Evolutionary conservation across 2,888 invertebrate genomes (phyloP), one percentile per base, ranked within the genome.

Genomic region (Entomobrya proxima): DNA sequence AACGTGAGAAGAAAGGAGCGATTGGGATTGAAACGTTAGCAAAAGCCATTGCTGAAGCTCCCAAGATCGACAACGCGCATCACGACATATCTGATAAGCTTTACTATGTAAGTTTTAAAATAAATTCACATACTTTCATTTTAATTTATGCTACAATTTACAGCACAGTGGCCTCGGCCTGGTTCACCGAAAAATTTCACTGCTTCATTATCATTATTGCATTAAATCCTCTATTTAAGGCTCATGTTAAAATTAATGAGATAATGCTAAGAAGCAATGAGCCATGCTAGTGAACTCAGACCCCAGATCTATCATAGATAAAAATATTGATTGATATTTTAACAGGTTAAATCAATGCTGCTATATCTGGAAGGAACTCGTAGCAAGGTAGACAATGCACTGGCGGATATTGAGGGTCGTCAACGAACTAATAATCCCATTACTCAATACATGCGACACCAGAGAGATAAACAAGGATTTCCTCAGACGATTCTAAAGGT

Each of bases 11-110:
- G 80, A 96, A 97, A 91, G 97, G 97, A 0, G 95, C 96, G 90
- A 96, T 96, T 91, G 98, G 98, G 0, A 92, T 97, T 86, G 97
- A 98, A 91, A 97, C 97, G 89, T 92, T 98, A 44, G 96, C 97
- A 5, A 95, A 96, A 92, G 97, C 98, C 5, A 95, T 98, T 88
- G 95, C 95, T 90, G 95, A 96, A 91, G 95, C 96, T 7, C 96
- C 97, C 0, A 96, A 95, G 75, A 96, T 96, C 91, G 97, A 96
- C 74, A 95, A 97, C 91, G 96, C 97, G 64, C 96, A 97, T 90
- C 97, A 97, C 91, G 98, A 96, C 90, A 96, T 98, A 27, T 95
- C 95, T 32, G 97, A 98, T 91, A 97, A 97, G 93, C 92, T 98
- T n/a, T 96, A 96, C 91, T 97, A 98, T 92, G 97, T 97, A 93